phyloP scores from a whole-genome alignment of 2,113 vertebrate genomes.

The Indri indri region DNA sequence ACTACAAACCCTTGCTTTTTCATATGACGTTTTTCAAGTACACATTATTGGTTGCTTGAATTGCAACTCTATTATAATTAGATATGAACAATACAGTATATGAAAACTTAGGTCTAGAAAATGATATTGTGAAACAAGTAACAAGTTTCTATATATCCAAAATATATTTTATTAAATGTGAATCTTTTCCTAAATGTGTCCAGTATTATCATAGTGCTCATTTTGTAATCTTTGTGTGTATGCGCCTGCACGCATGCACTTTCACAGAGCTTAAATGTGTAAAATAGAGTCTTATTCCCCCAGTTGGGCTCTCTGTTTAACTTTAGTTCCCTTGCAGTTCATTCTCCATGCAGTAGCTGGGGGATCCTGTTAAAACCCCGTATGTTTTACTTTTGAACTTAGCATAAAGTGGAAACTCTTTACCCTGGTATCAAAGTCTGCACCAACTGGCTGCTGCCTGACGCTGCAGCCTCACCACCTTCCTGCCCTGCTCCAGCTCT shows the following conservation, averaged over 20 bases:
- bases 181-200: background rate
- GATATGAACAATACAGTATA: background rate
- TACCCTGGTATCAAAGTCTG: background rate
- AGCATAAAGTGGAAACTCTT: background rate
- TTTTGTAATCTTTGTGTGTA: background rate
- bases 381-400: background rate
- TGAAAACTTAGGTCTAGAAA: constrained; percentile 5
- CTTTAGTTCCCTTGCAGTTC: background rate
- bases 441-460: background rate
- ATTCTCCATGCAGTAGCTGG: background rate
- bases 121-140: background rate
- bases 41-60: background rate
- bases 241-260: background rate
- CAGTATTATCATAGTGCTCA: background rate
- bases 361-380: background rate
- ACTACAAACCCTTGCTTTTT: background rate
- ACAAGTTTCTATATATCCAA: background rate
- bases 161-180: background rate
- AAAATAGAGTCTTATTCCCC: background rate
- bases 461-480: background rate
- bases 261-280: background rate
- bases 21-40: background rate
- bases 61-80: background rate
- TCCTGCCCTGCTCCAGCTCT: background rate
- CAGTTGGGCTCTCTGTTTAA: background rate